phyloP scores from a whole-genome alignment of 2,888 invertebrate species.

The Drosophila percnosoma region DNA sequence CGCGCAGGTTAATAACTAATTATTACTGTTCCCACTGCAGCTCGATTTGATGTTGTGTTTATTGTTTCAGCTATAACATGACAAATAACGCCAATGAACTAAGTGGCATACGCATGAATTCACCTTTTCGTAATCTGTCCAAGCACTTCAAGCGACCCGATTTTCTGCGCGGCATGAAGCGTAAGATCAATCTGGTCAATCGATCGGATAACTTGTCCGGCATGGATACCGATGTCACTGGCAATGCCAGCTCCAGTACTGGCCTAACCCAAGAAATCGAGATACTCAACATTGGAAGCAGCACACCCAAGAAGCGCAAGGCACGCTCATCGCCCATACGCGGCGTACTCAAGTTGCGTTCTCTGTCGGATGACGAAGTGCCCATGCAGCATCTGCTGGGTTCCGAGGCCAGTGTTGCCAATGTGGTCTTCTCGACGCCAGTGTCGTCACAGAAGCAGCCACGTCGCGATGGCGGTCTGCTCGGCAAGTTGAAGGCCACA shows the following conservation, averaged over 20 bases:
- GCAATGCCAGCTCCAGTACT: constrained; percentile 88
- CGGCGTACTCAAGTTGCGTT: constrained; percentile 88
- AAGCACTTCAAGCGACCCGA: constrained; percentile 84
- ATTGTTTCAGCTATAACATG: constrained; percentile 77
- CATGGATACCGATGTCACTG: constrained; percentile 85
- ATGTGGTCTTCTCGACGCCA: constrained; percentile 93
- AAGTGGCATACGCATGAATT: constrained; percentile 83
- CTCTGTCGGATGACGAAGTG: constrained; percentile 87
- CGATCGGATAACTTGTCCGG: constrained; percentile 81
- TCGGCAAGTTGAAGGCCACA: constrained; percentile 85
- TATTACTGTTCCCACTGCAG: not conserved
- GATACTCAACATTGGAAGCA: constrained; percentile 88
- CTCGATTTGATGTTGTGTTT: not conserved
- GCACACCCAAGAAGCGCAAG: constrained; percentile 89
- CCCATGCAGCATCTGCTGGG: constrained; percentile 86
- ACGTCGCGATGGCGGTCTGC: constrained; percentile 86
- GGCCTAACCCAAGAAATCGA: constrained; percentile 90
- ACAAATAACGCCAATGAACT: constrained; percentile 82
- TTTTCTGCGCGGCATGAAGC: constrained; percentile 86
- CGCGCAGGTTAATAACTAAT: constrained; percentile 84
- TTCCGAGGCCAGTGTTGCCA: constrained; percentile 85
- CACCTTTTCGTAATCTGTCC: constrained; percentile 83
- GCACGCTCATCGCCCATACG: constrained; percentile 85
- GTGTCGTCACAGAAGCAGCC: constrained; percentile 88
- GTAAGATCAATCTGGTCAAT: constrained; percentile 86